phyloP scores from a whole-genome alignment of 2,797 vertebrate species.

The Spinus pinus region DNA sequence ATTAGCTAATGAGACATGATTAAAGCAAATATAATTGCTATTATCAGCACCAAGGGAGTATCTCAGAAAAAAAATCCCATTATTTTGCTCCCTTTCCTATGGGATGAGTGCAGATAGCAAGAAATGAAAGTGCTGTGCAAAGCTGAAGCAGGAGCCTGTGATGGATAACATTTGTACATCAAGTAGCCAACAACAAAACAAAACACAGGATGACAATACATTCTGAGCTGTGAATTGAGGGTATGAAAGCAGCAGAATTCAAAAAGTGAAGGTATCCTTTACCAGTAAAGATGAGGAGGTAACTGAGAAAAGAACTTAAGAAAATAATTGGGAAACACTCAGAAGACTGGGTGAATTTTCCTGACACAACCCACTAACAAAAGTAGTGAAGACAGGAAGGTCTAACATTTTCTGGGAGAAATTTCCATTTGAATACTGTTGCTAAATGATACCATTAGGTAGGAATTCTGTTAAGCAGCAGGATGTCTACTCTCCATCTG shows the following conservation, averaged over 20 bases:
- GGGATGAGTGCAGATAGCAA: neutral
- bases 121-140: neutral
- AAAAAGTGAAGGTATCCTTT: neutral
- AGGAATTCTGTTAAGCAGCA: neutral
- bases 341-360: neutral
- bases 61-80: neutral
- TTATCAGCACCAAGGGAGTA: neutral
- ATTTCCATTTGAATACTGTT: neutral
- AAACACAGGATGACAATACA: neutral
- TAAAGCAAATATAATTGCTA: constrained; percentile 3
- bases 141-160: neutral
- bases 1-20: neutral
- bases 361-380: neutral
- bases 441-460: neutral
- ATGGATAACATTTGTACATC: neutral
- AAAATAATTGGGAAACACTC: neutral
- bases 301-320: neutral
- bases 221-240: neutral
- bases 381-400: neutral
- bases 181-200: neutral
- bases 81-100: neutral
- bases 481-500: neutral
- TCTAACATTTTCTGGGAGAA: neutral
- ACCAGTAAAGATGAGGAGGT: neutral
- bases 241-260: neutral